A percentile compares a stretch with the other conserved stretches of the same genome.
Conservation (phyloP, 1,140 invertebrate genomes). For the Caenorhabditis brenneri region DNA sequence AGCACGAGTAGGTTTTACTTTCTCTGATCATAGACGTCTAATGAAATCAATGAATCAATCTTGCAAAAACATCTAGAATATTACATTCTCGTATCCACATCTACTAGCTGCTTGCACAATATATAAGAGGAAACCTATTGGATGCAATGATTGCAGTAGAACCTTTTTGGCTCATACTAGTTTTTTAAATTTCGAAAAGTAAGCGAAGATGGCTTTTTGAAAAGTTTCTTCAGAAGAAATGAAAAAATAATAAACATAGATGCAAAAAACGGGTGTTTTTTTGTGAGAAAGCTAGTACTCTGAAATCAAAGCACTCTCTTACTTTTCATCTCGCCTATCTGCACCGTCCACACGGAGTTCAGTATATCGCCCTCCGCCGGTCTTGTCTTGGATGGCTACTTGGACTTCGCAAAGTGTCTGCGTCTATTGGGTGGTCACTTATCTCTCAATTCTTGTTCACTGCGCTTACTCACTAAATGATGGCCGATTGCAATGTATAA, state of each 20-base stretch:
- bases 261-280: neutral
- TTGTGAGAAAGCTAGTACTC: neutral
- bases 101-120: neutral
- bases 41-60: too few relatives aligned
- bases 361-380: neutral
- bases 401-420: neutral
- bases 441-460: neutral
- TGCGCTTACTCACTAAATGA: constrained; percentile 31
- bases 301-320: constrained; percentile 9
- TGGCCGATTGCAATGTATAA: constrained; percentile 38
- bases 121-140: too few relatives aligned
- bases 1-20: too few relatives aligned
- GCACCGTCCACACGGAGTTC: neutral
- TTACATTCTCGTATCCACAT: neutral
- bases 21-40: too few relatives aligned
- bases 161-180: too few relatives aligned
- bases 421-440: neutral
- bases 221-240: neutral
- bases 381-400: constrained; percentile 21
- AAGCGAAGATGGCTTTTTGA: neutral
- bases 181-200: neutral
- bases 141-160: too few relatives aligned
- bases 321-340: neutral
- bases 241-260: neutral
- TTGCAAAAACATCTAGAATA: too few relatives aligned